Base-by-base conservation (phyloP, 2,888 invertebrate species). In the Drosophila atroscutellata region DNA sequence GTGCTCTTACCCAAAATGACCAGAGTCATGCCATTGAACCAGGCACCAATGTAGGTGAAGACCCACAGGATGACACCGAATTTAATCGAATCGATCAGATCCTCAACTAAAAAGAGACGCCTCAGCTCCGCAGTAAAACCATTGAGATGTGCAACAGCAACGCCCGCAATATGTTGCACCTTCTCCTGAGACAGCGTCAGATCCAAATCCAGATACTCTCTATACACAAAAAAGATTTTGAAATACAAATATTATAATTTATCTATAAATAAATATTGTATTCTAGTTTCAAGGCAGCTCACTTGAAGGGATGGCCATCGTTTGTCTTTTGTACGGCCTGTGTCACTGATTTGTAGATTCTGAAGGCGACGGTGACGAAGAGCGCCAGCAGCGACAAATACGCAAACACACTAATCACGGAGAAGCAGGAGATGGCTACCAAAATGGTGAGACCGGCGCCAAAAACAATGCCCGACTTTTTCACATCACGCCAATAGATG, bases 21-120 rank as follows among this genome's bases (percentile, higher is more conserved):
- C 90, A 99, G 96, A 88, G 99, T 99, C 96, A 99, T 97, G 94
- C 99, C 99, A 94, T 99, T 99, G 95, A 99, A 99, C 97, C 98
- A 99, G 91, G 98, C 96, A 92, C 99, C 99, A 91, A 99, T 95
- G 94, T 99, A 99, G 74, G 99, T 99, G 94, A 99, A 95, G 91
- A 97, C 96, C 99, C 99, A 99, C 93, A 99, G 95, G 91, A 98
- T 94, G 86, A 98, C 96, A 88, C 97, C 98, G 94, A 99, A 99
- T 95, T 99, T 98, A 91, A 98, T 95, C 81, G 98, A 98, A 94
- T 99, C 99, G 89, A 99, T 96, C 91, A 99, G 95, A 94, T 99
- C 99, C 93, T 99, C 99, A 90, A 99, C 98, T 90, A 99, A 95
- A 95, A 99, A 98, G 91, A 99, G 94, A 93, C 98, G 94, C 93